Evolutionary conservation across 1,140 invertebrate species (phyloP).

Genomic region (Tribolium castaneum): DNA sequence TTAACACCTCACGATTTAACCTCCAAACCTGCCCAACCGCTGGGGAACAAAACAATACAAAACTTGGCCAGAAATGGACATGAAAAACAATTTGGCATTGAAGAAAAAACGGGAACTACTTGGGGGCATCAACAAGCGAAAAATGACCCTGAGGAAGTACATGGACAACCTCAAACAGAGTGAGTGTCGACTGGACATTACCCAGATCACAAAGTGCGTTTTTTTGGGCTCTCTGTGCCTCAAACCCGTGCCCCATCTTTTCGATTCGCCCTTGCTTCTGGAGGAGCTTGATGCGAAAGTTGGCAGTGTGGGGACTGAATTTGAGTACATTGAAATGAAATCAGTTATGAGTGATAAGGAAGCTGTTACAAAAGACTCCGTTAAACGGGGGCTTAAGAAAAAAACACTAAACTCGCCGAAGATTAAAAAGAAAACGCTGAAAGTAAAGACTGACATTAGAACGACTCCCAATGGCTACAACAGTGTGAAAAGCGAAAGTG

Average conservation of each 20-base stretch:
- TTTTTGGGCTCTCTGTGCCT: slow-evolving; percentile 20
- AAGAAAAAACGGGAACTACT: slow-evolving; percentile 25
- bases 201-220: slow-evolving; percentile 35
- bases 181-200: slow-evolving; percentile 27
- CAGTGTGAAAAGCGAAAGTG: neutral
- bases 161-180: slow-evolving; percentile 14
- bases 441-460: neutral
- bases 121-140: slow-evolving; percentile 9
- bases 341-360: neutral
- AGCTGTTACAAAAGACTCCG: neutral
- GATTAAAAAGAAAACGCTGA: slow-evolving; percentile 11
- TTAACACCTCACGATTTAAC: neutral
- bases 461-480: neutral
- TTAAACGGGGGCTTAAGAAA: neutral
- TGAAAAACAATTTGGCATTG: slow-evolving; percentile 1
- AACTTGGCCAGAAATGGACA: neutral
- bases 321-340: neutral
- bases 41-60: neutral
- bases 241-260: slow-evolving; percentile 30
- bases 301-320: neutral
- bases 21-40: neutral
- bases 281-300: slow-evolving; percentile 19
- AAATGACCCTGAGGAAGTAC: slow-evolving; percentile 33
- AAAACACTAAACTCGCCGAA: neutral
- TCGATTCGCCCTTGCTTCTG: slow-evolving; percentile 9